Base-by-base conservation (phyloP, 2,797 vertebrate species). In the Rhynchonycteris naso region DNA sequence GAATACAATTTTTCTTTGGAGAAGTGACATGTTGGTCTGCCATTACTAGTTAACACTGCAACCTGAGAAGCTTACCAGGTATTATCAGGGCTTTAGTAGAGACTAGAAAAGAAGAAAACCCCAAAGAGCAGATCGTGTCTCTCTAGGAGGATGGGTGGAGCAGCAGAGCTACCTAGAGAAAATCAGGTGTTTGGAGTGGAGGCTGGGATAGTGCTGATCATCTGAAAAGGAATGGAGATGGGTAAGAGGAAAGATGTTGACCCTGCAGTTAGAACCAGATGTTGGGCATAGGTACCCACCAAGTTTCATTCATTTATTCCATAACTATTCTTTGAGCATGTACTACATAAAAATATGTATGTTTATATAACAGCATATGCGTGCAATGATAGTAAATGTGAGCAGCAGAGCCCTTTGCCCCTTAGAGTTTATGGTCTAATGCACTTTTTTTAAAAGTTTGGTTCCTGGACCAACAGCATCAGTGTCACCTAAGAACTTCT, bases 1-100 rank as follows among this genome's bases (percentile, higher is more conserved):
- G 30, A 85, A 26, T 61, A 75, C 79, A 83, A 33, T 79, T 90
- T 85, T 18, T 93, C 68, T 88, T 68, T 92, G 47, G 24, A 43
- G 21, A 79, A 7, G 38, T 30, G 50, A 38, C 50, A 59, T 30
- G 5, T 65, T 90, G 52, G 33, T 33, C 11, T 81, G 2, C 18
- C 26, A 61, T 90, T 71, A 50, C 14, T 69, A 1, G 0, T 68
- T 95, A 93, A 72, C 26, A 30, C 10, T 58, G 9, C 63, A 35
- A 86, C 47, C 83, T 68, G n/a, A 56, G n/a, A 12, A 16, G 6
- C 4, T 93, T 79, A 58, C 52, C 7, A n/a, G 63, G 3, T 52
- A 22, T 61, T 28, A 38, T 91, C 10, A 61, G 24, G 78, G 3
- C 18, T 58, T 84, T 89, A 65, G 30, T 24, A 33, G 61, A 90